These are phyloP conservation scores for Stenolophus ochropezus DNA, from an alignment of 2,888 invertebrate genomes.

Conservation along the genomic window DNA sequence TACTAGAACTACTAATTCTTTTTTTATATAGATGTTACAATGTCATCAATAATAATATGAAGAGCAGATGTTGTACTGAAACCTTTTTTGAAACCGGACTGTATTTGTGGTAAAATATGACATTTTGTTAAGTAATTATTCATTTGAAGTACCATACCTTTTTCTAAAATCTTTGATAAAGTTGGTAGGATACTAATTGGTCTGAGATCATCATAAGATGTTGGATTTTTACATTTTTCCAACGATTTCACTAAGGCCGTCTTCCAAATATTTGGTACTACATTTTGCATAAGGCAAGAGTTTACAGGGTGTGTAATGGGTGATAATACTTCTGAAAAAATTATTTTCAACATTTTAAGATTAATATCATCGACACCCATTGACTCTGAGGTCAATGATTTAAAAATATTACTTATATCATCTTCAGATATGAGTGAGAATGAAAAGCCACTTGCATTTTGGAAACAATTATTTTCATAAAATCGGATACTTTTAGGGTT, in stretches of 20 bases:
- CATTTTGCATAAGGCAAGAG: not conserved
- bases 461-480: not conserved
- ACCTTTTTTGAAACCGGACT: constrained; percentile 65
- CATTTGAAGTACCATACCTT: constrained; percentile 62
- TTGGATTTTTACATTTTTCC: not conserved
- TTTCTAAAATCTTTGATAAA: constrained; percentile 64
- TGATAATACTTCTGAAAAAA: not conserved
- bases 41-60: too few species aligned
- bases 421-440: not conserved
- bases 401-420: not conserved
- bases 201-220: too few species aligned
- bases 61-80: constrained; percentile 65
- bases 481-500: not conserved
- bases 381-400: not conserved
- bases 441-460: not conserved
- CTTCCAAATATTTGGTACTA: not conserved
- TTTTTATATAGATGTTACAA: too few species aligned
- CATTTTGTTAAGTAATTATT: constrained; percentile 61
- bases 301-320: not conserved
- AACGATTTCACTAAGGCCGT: not conserved
- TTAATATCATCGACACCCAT: not conserved
- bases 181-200: constrained; percentile 62
- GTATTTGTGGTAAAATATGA: constrained; percentile 63
- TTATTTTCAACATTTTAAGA: not conserved
- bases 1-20: too few species aligned